Evolutionary conservation across 2,797 vertebrate species (phyloP).

Genomic region (Ceryle rudis): DNA sequence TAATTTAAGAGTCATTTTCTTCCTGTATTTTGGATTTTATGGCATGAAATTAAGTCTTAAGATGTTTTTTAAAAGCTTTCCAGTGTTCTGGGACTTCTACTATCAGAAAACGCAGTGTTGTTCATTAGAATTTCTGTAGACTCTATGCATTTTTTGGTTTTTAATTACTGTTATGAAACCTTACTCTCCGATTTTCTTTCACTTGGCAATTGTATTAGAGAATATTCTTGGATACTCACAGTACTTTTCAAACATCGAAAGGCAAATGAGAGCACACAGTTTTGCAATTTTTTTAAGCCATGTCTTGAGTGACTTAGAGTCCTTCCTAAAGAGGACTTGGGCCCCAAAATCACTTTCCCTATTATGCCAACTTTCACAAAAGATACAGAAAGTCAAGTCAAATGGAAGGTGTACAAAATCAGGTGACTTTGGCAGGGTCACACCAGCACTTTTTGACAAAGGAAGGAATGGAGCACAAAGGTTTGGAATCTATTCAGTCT

Average conservation of each 20-base stretch:
- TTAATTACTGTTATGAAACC: neutral
- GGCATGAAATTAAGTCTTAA: neutral
- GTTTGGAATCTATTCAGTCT: neutral
- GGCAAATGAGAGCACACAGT: neutral
- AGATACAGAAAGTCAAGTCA: neutral
- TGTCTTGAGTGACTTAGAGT: neutral
- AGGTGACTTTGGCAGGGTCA: neutral
- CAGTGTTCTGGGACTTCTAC: neutral
- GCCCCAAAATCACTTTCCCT: neutral
- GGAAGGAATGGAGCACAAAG: neutral
- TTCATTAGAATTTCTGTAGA: neutral
- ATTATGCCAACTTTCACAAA: neutral
- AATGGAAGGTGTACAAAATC: neutral
- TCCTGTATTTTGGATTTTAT: neutral
- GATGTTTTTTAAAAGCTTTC: neutral
- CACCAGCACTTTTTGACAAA: neutral
- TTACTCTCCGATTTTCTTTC: neutral
- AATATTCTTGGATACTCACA: neutral
- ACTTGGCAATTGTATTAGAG: neutral
- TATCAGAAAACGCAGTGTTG: neutral
- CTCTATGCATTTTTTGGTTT: neutral
- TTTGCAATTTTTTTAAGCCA: neutral
- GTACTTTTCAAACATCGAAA: neutral
- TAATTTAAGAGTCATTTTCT: neutral
- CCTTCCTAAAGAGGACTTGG: neutral